Evolutionary conservation across 2,797 vertebrate genomes (phyloP), one percentile per base, ranked within the genome.

Genomic region (Acrossocheilus wenchowensis): DNA sequence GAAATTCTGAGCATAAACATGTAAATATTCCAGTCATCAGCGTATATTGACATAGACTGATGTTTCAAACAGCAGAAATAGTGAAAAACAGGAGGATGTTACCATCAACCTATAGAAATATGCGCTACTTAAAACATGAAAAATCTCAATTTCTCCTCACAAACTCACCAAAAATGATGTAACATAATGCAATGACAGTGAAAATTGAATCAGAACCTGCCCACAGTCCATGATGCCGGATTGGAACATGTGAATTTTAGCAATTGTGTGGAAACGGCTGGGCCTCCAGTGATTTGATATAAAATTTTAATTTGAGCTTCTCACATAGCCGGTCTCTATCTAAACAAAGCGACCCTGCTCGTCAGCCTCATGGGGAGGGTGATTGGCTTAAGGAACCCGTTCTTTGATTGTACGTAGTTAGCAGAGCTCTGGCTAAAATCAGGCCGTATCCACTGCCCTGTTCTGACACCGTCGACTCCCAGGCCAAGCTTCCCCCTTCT

Each of bases 1-100:
- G 95, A 95, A 96, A 95, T 94, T 94, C 90, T 95, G 93, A 95
- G 92, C 79, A 92, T 94, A 95, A 96, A 96, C 94, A 95, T 94
- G 93, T 95, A 95, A 96, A 96, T 95, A 95, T 91, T 90, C 89
- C 93, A 93, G 92, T 90, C 94, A 91, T 94, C 92, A 90, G 91
- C 90, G 88, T 50, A 45, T 84, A 77, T 83, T 69, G 69, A 84
- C 78, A 83, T 68, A 84, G 68, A 52, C 60, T 34, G 57, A 84
- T 71, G 78, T 84, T 71, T 80, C 69, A 72, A 75, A 62, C 45
- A 50, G 78, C 48, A 41, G 68, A 15, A 71, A 62, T 21, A 41
- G 30, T 17, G 15, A 71, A 74, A 66, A 83, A 69, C 74, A 52
- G 34, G 36, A 52, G 23, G 6, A 57, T 41, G 12, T 30, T 43